Evolutionary conservation across 64 coral and sea anemone species (phyloP), one percentile per base, ranked within the genome.

Genomic region (Montipora capricornis): DNA sequence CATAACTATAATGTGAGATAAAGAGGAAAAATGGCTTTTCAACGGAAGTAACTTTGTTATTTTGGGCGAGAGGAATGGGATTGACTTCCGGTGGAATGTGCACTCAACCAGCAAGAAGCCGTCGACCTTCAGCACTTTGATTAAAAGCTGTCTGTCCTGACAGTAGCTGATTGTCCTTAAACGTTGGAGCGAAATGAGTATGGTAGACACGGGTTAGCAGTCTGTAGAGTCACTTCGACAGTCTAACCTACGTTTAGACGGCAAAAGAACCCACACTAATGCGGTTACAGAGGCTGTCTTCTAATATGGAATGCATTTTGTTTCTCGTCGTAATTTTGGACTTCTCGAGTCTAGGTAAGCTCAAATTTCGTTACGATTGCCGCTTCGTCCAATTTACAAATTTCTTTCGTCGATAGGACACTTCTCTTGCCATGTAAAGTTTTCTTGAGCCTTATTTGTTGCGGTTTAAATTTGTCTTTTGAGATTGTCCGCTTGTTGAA

Each of bases 271-370:
- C 46, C 3, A 50, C 44, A 71, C 19, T 6, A 73, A 64, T 69
- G 66, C 37, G 2, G 4, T 14, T 47, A 2, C 3, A 71, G 45
- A 51, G 8, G n/a, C 8, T 4, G 19, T 13, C 20, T 8, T 44
- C 26, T 26, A 49, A 20, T 17, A 86, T 86, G 82, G 82, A 86
- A 50, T 22, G 66, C 11, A 9, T 37, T 0, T 47, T 86, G 47
- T 15, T 86, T 5, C 17, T 86, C 8, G 6, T 86, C 64, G 47
- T 17, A 0, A 7, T 86, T 64, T 49, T 86, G 81, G 60, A 68
- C 9, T 22, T 86, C 17, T 73, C 82, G 17, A 11, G 66, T 73
- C 24, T 73, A 71, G 82, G 82, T 86, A 86, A 86, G 82, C 44
- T 71, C 2, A 24, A 24, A 46, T 49, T 84, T 44, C 44, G 60